A percentile compares a stretch with the other conserved stretches of the same genome.
These are phyloP conservation scores for Lota lota DNA, from an alignment of 2,113 vertebrate species.

Conservation along the genomic window DNA sequence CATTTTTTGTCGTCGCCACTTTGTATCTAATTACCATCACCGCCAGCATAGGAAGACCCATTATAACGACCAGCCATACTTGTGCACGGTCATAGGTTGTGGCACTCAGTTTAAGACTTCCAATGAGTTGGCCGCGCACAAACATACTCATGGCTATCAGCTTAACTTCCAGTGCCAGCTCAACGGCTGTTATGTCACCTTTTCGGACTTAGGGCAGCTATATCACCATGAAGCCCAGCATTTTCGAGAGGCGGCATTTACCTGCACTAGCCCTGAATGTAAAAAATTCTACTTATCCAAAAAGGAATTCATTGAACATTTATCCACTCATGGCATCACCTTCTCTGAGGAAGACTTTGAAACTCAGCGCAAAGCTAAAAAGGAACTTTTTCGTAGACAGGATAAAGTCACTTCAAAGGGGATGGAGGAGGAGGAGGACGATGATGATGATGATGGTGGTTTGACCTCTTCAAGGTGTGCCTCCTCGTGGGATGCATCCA, in stretches of 20 bases:
- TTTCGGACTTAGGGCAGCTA: slow-evolving; percentile 89
- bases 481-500: slow-evolving; percentile 32
- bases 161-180: slow-evolving; percentile 91
- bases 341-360: slow-evolving; percentile 78
- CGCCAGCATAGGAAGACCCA: slow-evolving; percentile 86
- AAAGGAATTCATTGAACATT: slow-evolving; percentile 87
- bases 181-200: slow-evolving; percentile 87
- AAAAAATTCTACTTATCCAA: slow-evolving; percentile 94
- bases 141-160: slow-evolving; percentile 86
- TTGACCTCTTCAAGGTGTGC: slow-evolving; percentile 30
- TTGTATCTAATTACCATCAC: slow-evolving; percentile 87
- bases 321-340: slow-evolving; percentile 79
- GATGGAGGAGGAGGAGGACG: slow-evolving; percentile 8
- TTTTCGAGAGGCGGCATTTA: slow-evolving; percentile 91
- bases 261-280: slow-evolving; percentile 83
- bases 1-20: slow-evolving; percentile 88
- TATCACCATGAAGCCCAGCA: slow-evolving; percentile 98
- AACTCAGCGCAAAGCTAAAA: slow-evolving; percentile 66
- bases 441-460: slow-evolving; percentile 42
- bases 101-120: slow-evolving; percentile 82
- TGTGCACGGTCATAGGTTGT: slow-evolving; percentile 87
- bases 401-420: slow-evolving; percentile 9
- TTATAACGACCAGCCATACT: slow-evolving; percentile 82
- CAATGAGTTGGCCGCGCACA: slow-evolving; percentile 88
- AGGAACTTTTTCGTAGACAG: slow-evolving; percentile 49